Evolutionary conservation across 2,797 vertebrate genomes (phyloP).

Genomic region (Pseudopleuronectes americanus): DNA sequence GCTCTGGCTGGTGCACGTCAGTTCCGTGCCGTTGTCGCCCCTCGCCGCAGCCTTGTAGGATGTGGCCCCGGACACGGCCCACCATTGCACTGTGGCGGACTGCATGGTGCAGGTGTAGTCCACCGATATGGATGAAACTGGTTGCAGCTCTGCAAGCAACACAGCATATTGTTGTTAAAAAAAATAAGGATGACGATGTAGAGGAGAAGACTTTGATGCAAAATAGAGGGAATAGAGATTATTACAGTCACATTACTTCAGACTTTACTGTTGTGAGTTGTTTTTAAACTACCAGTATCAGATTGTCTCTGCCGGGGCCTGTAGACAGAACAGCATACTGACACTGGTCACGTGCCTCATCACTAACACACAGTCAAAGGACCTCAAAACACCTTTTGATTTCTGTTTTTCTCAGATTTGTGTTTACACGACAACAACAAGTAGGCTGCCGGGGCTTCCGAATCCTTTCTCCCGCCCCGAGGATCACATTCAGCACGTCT

Average conservation of each 20-base stretch:
- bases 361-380: neutral
- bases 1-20: conserved; percentile 65
- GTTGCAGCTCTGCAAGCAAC: conserved; percentile 69
- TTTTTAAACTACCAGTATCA: too few relatives aligned
- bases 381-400: neutral
- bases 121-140: conserved; percentile 68
- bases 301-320: neutral
- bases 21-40: conserved; percentile 29
- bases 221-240: too few relatives aligned
- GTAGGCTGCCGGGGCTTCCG: conserved; percentile 43
- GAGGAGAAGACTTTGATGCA: neutral
- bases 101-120: conserved; percentile 74
- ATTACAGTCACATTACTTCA: too few relatives aligned
- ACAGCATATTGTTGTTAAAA: neutral
- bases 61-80: conserved; percentile 69
- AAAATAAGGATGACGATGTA: neutral
- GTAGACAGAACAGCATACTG: neutral
- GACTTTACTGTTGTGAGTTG: too few relatives aligned
- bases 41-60: conserved; percentile 71
- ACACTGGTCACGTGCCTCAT: neutral
- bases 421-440: conserved; percentile 49
- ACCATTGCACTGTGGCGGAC: conserved; percentile 71
- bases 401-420: conserved; percentile 29
- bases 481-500: conserved; percentile 71
- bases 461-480: conserved; percentile 35